These are phyloP conservation scores for Papilio protenor DNA, from an alignment of 2,888 invertebrate species.

Conservation along the genomic window DNA sequence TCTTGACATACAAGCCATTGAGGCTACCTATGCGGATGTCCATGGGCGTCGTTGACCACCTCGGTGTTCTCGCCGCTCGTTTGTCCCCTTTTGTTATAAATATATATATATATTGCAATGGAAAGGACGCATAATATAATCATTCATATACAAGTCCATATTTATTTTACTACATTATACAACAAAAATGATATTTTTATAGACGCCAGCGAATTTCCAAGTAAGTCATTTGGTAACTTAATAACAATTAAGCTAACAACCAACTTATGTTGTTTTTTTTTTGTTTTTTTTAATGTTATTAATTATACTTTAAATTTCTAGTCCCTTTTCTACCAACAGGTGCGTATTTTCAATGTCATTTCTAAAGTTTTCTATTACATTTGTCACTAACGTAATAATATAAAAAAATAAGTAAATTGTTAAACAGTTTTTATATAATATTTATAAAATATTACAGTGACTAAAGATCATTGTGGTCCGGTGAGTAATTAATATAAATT, in stretches of 20 bases:
- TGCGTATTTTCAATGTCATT: background rate
- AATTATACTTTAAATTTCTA: background rate
- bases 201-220: constrained; percentile 17
- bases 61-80: too few relatives aligned
- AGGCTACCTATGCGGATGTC: too few relatives aligned
- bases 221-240: background rate
- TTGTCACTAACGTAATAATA: too few relatives aligned
- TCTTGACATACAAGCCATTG: background rate
- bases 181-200: background rate
- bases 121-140: too few relatives aligned
- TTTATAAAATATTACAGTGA: background rate
- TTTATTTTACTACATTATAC: background rate
- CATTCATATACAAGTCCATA: background rate
- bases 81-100: too few relatives aligned
- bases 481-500: background rate
- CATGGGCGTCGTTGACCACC: too few relatives aligned
- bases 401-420: too few relatives aligned
- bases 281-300: too few relatives aligned
- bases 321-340: constrained; percentile 6
- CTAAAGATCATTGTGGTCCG: constrained; percentile 15
- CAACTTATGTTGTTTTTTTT: too few relatives aligned
- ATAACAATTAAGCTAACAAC: background rate
- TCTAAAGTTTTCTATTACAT: background rate
- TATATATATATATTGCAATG: too few relatives aligned
- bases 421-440: background rate